Evolutionary conservation across 1,140 invertebrate genomes (phyloP), one percentile per base, ranked within the genome.

Genomic region (Vollenhovia emeryi): DNA sequence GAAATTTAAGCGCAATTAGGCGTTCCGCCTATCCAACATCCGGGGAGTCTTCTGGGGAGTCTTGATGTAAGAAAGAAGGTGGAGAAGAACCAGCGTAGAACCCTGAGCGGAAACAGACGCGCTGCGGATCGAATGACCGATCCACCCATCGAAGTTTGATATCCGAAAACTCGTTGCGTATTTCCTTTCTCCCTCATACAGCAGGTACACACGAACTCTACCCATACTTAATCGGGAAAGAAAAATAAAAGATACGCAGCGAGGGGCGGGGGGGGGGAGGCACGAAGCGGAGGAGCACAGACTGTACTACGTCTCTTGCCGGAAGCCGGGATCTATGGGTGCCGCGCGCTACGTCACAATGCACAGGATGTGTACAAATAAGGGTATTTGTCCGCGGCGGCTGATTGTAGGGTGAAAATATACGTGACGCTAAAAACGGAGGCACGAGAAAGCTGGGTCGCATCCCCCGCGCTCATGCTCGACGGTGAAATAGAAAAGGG

Each of bases 331-430:
- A 75, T 62, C 84, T 73, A 8, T 43, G 89, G 88, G 91, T 90
- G 91, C 87, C 30, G 80, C 50, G 84, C 52, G 64, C 84, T 71
- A 33, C 85, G 85, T 88, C 88, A 95, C 94, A 95, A 95, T 94
- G 92, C 86, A 94, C 94, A 95, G 94, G 94, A 95, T 95, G 94
- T 95, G 93, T 95, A 95, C 94, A 95, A 95, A 95, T 94, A 94
- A 94, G 93, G 92, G 93, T 93, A 93, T 94, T 94, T 94, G 94
- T 94, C 92, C 71, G 93, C 92, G 92, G 83, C 76, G 80, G 30
- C 82, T 89, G 93, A 94, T 94, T 93, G 91, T 92, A 90, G 91
- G 89, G 85, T 93, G 90, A 93, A n/a, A 94, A 93, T 94, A 93
- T 94, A 93, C 88, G 91, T 90, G 92, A 93, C 85, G 92, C 90